phyloP scores from a whole-genome alignment of 2,888 invertebrate species.

The Eledona agricola region DNA sequence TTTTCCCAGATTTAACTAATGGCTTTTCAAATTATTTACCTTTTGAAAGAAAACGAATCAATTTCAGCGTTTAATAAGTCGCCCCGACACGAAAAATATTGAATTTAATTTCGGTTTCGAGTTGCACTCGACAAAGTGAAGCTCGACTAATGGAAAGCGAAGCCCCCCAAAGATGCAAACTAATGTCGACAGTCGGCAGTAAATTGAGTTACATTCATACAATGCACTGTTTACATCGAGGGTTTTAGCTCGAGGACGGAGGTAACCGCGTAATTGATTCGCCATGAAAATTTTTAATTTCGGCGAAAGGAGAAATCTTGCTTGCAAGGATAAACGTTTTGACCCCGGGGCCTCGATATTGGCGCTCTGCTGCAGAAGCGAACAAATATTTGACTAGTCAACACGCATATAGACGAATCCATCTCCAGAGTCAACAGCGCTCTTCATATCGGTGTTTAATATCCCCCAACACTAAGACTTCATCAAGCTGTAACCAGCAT shows the following conservation, averaged over 20 bases:
- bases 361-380: conserved; percentile 52
- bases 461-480: conserved; percentile 42
- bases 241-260: conserved; percentile 51
- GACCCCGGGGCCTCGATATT: conserved; percentile 57
- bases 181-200: conserved; percentile 54
- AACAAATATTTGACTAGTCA: conserved; percentile 62
- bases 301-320: too few relatives aligned
- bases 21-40: conserved; percentile 43
- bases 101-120: conserved; percentile 22
- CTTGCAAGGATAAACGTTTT: conserved; percentile 43
- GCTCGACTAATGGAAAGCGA: conserved; percentile 56
- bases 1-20: conserved; percentile 52
- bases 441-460: conserved; percentile 61
- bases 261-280: conserved; percentile 50
- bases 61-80: conserved; percentile 15
- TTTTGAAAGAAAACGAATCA: conserved; percentile 16
- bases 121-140: conserved; percentile 37
- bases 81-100: conserved; percentile 10
- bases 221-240: conserved; percentile 58
- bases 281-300: conserved; percentile 8
- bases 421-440: conserved; percentile 60
- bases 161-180: conserved; percentile 56
- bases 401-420: conserved; percentile 60
- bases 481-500: conserved; percentile 7
- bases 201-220: conserved; percentile 59